phyloP scores from a whole-genome alignment of 2,113 vertebrate genomes.

The Sturnira hondurensis region DNA sequence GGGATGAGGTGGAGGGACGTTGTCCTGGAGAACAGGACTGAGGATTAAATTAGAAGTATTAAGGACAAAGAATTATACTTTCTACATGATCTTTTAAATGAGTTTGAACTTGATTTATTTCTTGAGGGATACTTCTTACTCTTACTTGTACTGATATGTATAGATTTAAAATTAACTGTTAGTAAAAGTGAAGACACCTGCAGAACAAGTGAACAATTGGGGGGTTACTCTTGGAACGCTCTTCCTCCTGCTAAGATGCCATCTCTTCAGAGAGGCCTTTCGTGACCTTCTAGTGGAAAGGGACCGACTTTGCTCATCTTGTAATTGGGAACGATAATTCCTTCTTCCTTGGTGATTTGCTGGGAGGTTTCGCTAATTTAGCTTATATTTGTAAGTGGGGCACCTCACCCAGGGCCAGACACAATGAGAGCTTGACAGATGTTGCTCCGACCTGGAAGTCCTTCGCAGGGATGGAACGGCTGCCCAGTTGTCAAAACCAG shows the following conservation, averaged over 20 bases:
- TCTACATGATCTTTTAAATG: not conserved
- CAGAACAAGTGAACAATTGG: not conserved
- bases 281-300: not conserved
- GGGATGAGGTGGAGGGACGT: not conserved
- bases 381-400: not conserved
- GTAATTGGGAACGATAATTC: not conserved
- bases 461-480: not conserved
- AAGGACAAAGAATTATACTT: not conserved
- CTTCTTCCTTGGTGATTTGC: not conserved
- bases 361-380: not conserved
- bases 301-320: not conserved
- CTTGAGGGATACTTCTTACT: not conserved
- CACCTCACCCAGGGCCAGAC: rapidly evolving
- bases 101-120: not conserved
- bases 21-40: not conserved
- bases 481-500: not conserved
- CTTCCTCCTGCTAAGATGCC: not conserved
- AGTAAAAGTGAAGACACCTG: not conserved
- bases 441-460: not conserved
- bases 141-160: not conserved
- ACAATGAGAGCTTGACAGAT: too few species aligned
- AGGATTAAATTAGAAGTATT: not conserved
- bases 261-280: not conserved
- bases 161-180: not conserved
- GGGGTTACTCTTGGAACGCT: not conserved